A percentile compares a stretch with the other conserved stretches of the same genome.
phyloP scores from a whole-genome alignment of 2,113 vertebrate genomes.

The Agelaius tricolor region DNA sequence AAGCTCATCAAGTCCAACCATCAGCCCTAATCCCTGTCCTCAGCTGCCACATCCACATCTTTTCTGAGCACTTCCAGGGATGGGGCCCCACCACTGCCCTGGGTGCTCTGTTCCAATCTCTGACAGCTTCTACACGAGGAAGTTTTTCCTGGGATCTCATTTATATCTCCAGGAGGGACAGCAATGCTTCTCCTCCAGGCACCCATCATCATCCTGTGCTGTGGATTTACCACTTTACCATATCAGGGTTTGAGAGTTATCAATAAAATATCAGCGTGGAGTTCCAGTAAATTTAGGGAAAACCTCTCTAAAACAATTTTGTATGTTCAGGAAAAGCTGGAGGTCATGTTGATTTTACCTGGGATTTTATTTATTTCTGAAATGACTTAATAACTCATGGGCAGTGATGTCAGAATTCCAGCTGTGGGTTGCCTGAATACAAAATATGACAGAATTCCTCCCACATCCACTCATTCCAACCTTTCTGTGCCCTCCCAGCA shows the following conservation, averaged over 20 bases:
- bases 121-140: not conserved
- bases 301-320: not conserved
- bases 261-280: not conserved
- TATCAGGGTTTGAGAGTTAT: not conserved
- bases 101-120: too few species aligned
- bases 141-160: not conserved
- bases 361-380: not conserved
- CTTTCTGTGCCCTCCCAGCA: not conserved
- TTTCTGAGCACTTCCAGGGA: not conserved
- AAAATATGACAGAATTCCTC: not conserved
- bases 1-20: not conserved
- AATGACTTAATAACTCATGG: rapidly evolving
- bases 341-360: not conserved
- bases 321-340: not conserved
- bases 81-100: not conserved
- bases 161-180: not conserved
- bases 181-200: not conserved
- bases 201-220: not conserved
- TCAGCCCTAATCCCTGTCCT: not conserved
- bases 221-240: not conserved
- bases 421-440: not conserved
- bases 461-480: too few species aligned
- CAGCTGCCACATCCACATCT: rapidly evolving
- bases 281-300: not conserved
- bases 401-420: not conserved